A percentile compares a stretch with the other conserved stretches of the same genome.
Evolutionary conservation across 2,113 vertebrate genomes (phyloP).

Genomic region (Tringa solitaria): DNA sequence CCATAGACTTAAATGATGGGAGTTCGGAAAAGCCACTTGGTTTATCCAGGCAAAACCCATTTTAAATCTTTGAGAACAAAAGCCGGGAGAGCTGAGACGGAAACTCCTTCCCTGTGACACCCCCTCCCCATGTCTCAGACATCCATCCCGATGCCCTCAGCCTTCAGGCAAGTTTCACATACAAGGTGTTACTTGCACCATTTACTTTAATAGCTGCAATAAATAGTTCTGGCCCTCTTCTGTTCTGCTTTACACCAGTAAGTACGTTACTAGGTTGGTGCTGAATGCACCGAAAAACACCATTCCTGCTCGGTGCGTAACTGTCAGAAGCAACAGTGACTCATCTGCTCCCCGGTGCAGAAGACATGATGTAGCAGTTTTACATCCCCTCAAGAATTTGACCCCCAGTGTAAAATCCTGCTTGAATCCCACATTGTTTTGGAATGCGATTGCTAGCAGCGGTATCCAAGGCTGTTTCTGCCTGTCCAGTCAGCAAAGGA

Average conservation of each 20-base stretch:
- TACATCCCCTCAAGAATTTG: not conserved
- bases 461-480: not conserved
- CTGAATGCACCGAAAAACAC: not conserved
- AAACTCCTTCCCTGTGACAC: not conserved
- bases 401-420: not conserved
- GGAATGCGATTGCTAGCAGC: not conserved
- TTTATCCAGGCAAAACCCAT: not conserved
- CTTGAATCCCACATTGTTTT: not conserved
- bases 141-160: not conserved
- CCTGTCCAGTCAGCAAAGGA: not conserved
- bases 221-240: not conserved
- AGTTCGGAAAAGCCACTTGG: not conserved
- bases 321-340: not conserved
- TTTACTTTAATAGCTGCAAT: not conserved
- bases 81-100: not conserved
- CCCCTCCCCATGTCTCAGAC: not conserved
- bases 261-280: not conserved
- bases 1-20: not conserved
- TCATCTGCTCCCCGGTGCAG: not conserved
- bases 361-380: not conserved
- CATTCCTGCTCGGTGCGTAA: not conserved
- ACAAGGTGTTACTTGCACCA: not conserved
- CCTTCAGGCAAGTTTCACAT: not conserved
- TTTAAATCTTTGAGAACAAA: not conserved
- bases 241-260: not conserved